phyloP scores from a whole-genome alignment of 2,888 invertebrate species.

The Nemotelus pantherinus region DNA sequence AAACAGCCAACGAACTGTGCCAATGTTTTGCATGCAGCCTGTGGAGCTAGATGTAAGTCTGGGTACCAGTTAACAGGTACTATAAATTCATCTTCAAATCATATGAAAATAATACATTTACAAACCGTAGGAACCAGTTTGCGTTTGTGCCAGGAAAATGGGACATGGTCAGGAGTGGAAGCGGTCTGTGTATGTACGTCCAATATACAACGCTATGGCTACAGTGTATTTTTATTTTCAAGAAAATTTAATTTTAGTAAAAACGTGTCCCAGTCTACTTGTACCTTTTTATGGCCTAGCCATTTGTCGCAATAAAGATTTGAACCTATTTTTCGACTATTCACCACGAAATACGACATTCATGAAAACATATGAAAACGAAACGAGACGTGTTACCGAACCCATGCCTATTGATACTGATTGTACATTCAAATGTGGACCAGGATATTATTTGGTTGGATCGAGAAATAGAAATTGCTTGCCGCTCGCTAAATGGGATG shows the following conservation, averaged over 20 bases:
- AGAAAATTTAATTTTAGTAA: slow-evolving; percentile 65
- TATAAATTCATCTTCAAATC: slow-evolving; percentile 48
- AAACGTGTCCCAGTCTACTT: slow-evolving; percentile 69
- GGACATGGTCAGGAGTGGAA: slow-evolving; percentile 74
- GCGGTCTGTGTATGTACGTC: slow-evolving; percentile 71
- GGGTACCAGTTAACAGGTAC: slow-evolving; percentile 68
- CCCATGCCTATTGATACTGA: slow-evolving; percentile 71
- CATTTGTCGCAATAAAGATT: slow-evolving; percentile 65
- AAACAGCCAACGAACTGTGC: slow-evolving; percentile 68
- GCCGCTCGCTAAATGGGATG: slow-evolving; percentile 76
- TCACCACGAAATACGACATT: slow-evolving; percentile 55
- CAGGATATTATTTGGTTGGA: slow-evolving; percentile 72
- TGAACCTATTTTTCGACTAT: slow-evolving; percentile 54
- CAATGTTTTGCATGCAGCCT: slow-evolving; percentile 75
- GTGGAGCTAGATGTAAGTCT: slow-evolving; percentile 73
- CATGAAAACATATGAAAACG: slow-evolving; percentile 52
- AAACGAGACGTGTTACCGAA: slow-evolving; percentile 53
- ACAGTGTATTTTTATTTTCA: slow-evolving; percentile 8
- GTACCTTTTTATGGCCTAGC: slow-evolving; percentile 70
- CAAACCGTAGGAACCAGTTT: slow-evolving; percentile 65
- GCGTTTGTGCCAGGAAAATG: slow-evolving; percentile 72
- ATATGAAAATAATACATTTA: slow-evolving; percentile 10
- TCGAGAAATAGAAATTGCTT: slow-evolving; percentile 73
- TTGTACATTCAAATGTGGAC: slow-evolving; percentile 72
- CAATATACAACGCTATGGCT: slow-evolving; percentile 3